Conservation (phyloP, 2,888 invertebrate genomes). For the Lithophane socia region DNA sequence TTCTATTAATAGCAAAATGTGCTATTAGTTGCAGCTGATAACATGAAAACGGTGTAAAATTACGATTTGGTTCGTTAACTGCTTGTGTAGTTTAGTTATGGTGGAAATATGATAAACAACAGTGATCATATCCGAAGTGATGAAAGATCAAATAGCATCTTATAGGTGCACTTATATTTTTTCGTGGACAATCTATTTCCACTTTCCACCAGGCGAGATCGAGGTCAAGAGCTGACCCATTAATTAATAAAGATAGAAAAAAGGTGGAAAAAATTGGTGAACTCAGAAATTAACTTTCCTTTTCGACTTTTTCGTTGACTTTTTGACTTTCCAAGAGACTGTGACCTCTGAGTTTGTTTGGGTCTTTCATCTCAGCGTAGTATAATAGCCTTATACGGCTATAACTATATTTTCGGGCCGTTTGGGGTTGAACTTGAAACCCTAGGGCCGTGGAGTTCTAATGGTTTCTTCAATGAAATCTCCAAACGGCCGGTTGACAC, state of each 20-base stretch:
- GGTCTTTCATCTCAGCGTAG: too few species aligned
- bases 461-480: too few species aligned
- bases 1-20: constrained; percentile 67
- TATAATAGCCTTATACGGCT: too few species aligned
- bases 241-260: background rate
- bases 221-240: background rate
- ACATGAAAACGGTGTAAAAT: constrained; percentile 20
- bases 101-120: background rate
- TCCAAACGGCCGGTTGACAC: too few species aligned
- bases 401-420: too few species aligned
- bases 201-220: background rate
- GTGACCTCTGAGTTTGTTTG: too few species aligned
- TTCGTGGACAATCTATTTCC: background rate
- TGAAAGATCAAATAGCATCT: background rate
- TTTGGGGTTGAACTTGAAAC: too few species aligned
- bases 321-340: too few species aligned
- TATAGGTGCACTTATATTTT: background rate
- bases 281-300: background rate
- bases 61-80: background rate
- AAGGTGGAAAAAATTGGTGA: background rate
- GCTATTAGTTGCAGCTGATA: constrained; percentile 15
- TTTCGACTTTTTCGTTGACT: background rate
- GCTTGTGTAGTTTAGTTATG: background rate
- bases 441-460: too few species aligned
- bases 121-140: background rate